A percentile compares a stretch with the other conserved stretches of the same genome.
Evolutionary conservation across 2,113 vertebrate genomes (phyloP).

Genomic region (Hyaena hyaena): DNA sequence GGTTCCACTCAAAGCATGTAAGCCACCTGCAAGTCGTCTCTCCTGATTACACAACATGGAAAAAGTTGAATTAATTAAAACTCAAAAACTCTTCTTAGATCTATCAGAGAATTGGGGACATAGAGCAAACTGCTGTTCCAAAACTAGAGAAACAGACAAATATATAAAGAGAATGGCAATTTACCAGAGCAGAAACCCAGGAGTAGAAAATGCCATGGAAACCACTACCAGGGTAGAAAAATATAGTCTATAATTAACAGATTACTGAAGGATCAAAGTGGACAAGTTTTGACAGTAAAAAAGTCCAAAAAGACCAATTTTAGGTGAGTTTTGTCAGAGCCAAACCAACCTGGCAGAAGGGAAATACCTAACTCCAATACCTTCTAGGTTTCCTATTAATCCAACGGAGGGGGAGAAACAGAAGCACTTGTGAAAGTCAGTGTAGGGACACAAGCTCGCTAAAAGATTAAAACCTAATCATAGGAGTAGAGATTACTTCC

Average conservation of each 20-base stretch:
- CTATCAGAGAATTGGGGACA: not conserved
- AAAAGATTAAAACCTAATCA: not conserved
- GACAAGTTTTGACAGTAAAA: not conserved
- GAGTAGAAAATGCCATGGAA: not conserved
- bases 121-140: not conserved
- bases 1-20: not conserved
- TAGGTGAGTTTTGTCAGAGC: not conserved
- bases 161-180: not conserved
- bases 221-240: not conserved
- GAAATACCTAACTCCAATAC: not conserved
- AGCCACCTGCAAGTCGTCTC: not conserved
- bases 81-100: not conserved
- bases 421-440: not conserved
- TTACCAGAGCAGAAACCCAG: not conserved
- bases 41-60: not conserved
- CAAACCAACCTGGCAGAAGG: not conserved
- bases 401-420: not conserved
- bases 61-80: conserved; percentile 48
- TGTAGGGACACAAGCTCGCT: not conserved
- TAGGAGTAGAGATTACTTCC: not conserved
- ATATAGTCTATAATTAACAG: not conserved
- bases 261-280: not conserved
- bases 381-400: not conserved
- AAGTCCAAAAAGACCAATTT: not conserved
- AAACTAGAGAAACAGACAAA: not conserved